These are phyloP conservation scores for Papilio dardanus DNA, from an alignment of 1,140 invertebrate species.

Conservation along the genomic window DNA sequence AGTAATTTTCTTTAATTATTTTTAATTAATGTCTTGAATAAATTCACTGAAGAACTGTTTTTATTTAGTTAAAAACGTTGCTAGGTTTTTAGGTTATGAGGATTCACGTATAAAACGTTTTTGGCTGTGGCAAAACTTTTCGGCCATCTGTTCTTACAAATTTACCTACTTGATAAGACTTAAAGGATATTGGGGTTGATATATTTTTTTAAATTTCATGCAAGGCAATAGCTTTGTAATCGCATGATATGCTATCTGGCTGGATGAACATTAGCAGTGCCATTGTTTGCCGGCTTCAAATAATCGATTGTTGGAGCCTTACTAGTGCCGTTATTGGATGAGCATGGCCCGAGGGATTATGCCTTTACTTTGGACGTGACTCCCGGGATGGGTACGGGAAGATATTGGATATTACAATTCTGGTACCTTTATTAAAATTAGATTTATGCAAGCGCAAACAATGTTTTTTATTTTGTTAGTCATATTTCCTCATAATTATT, in stretches of 20 bases:
- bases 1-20: slow-evolving; percentile 21
- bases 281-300: slow-evolving; percentile 5
- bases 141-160: not conserved
- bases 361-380: slow-evolving; percentile 14
- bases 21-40: slow-evolving; percentile 25
- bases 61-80: not conserved
- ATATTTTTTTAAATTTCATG: not conserved
- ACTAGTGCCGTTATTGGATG: slow-evolving; percentile 31
- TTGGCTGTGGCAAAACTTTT: not conserved
- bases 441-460: not conserved
- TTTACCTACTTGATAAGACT: not conserved
- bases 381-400: not conserved
- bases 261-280: not conserved
- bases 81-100: not conserved
- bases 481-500: too few species aligned
- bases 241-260: not conserved
- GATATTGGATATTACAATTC: slow-evolving; percentile 3
- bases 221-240: not conserved
- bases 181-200: not conserved
- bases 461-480: too few species aligned
- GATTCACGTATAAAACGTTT: not conserved
- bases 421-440: not conserved
- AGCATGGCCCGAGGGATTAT: slow-evolving; percentile 22
- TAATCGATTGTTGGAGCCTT: slow-evolving; percentile 23
- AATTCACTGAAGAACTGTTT: not conserved